Evolutionary conservation across 2,113 vertebrate species (phyloP).

Genomic region (Ivindomyrus marchei): DNA sequence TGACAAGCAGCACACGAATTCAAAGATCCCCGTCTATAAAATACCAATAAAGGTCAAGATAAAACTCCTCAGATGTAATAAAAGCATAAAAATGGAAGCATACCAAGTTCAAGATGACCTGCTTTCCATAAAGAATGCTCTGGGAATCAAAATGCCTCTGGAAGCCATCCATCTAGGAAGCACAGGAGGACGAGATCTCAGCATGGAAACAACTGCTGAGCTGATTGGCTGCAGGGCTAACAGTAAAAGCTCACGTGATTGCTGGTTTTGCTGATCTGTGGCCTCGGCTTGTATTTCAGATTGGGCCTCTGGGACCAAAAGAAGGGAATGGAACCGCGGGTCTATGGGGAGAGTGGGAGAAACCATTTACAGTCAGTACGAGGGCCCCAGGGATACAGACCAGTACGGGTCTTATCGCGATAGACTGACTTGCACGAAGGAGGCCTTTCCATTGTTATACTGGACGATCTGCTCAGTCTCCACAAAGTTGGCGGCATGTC

Average conservation of each 20-base stretch:
- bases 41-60: background rate
- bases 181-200: background rate
- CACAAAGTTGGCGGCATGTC: constrained; percentile 92
- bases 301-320: constrained; percentile 97
- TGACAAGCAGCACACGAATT: background rate
- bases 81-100: constrained; percentile 26
- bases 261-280: constrained; percentile 87
- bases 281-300: constrained; percentile 89
- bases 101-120: constrained; percentile 89
- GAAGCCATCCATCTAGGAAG: constrained; percentile 81
- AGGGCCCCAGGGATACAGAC: background rate
- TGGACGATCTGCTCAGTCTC: constrained; percentile 94
- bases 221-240: background rate
- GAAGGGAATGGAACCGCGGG: constrained; percentile 89
- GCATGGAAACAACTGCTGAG: background rate
- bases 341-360: constrained; percentile 51
- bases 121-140: constrained; percentile 87
- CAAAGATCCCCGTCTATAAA: background rate
- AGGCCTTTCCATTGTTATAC: constrained; percentile 75
- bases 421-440: constrained; percentile 74
- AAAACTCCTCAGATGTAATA: background rate
- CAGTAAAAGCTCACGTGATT: constrained; percentile 57
- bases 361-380: background rate
- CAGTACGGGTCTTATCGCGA: background rate
- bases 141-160: constrained; percentile 95